Evolutionary conservation across 2,113 vertebrate genomes (phyloP).

Genomic region (Poeciliopsis turrubarensis): DNA sequence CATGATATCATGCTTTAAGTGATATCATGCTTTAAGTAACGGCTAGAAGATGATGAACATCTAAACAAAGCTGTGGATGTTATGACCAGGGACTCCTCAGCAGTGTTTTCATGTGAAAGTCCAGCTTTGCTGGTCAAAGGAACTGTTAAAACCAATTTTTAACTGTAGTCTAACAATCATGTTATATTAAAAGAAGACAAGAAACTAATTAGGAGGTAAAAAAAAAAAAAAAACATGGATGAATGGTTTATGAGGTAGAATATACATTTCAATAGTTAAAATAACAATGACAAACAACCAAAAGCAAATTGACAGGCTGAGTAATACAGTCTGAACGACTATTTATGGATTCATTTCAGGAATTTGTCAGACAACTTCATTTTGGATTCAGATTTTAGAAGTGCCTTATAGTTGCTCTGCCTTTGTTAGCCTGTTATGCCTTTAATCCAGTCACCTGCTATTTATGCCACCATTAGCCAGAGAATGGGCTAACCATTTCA

Average conservation of each 20-base stretch:
- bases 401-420: neutral
- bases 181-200: neutral
- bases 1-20: no score
- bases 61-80: no score
- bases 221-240: neutral
- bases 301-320: neutral
- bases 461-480: neutral
- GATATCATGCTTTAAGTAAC: no score
- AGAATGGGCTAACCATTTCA: neutral
- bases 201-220: neutral
- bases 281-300: neutral
- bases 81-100: no score
- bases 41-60: no score
- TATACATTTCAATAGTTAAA: neutral
- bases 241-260: slow-evolving; percentile 33
- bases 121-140: no score
- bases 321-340: neutral
- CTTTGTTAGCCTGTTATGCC: neutral
- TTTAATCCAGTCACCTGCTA: neutral
- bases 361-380: neutral
- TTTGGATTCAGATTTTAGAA: neutral
- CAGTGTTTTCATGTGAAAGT: no score
- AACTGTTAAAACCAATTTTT: no score
- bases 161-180: no score
- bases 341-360: neutral